Base-by-base conservation (phyloP, 2,888 invertebrate species). In the Plagodis pulveraria region DNA sequence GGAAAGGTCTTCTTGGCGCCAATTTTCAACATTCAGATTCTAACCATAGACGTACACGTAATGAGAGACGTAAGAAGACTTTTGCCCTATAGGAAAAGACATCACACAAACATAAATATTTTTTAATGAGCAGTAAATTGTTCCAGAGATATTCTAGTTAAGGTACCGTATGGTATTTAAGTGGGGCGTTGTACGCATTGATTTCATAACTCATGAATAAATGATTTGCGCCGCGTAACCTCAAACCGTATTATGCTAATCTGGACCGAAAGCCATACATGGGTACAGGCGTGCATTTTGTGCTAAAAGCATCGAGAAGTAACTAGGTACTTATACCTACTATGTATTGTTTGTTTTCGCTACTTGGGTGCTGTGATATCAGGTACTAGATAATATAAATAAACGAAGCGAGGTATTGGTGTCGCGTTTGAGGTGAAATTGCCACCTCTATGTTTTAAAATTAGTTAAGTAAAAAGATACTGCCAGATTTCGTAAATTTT, bases 201-300 rank as follows among this genome's bases (percentile, higher is more conserved):
- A 59, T 58, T 66, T 66, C 63, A 65, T 65, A 69, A 38, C 50
- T 62, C 55, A 64, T 66, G 66, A 60, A 64, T 65, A 63, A 59
- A 51, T 47, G 65, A 66, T 66, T 50, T 50, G 61, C 42, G 53
- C 45, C 34, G 46, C 53, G 56, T 57, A 54, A 62, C 61, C 53
- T 50, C 57, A 47, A 53, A 57, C 62, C 54, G 40, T 41, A 62
- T 62, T 54, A 62, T 62, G 62, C 22, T 58, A 65, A 64, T 64
- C 61, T 59, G 61, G 56, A 62, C 50, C 53, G 41, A 62, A 55
- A 50, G 41, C 66, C 66, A 36, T 63, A 65, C 62, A 69, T 52
- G 66, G 69, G 34, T 43, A 49, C 51, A 48, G 49, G 42, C 60
- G 45, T 56, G 52, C 56, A 55, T 55, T 65, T 58, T 48, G 51